phyloP scores from a whole-genome alignment of 1,140 invertebrate genomes.

The Macrocentrus cingulum region DNA sequence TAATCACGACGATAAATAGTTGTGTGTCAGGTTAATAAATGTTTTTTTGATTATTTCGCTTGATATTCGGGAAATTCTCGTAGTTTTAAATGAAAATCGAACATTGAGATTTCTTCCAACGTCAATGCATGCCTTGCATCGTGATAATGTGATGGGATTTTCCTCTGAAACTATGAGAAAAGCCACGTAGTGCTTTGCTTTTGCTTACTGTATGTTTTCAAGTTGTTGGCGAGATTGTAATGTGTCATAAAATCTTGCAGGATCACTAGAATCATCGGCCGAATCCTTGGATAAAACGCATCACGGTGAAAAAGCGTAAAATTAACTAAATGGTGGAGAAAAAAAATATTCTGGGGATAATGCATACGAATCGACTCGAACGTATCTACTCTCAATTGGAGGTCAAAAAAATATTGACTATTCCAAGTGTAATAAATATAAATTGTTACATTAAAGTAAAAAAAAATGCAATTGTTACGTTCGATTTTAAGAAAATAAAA shows the following conservation, averaged over 20 bases:
- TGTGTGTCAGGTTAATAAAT: slow-evolving; percentile 31
- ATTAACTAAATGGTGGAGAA: slow-evolving; percentile 26
- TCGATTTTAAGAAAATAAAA: slow-evolving; percentile 50
- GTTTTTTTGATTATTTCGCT: slow-evolving; percentile 13
- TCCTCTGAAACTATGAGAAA: not conserved
- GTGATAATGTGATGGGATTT: not conserved
- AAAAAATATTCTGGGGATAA: too few relatives aligned
- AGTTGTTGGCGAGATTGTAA: not conserved
- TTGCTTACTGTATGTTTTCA: not conserved
- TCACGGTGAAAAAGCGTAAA: slow-evolving; percentile 50
- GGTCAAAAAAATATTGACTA: too few relatives aligned
- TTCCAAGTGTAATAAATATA: not conserved
- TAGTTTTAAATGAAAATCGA: too few relatives aligned
- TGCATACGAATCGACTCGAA: too few relatives aligned
- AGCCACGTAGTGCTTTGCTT: not conserved
- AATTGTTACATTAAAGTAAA: slow-evolving; percentile 34
- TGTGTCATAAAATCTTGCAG: slow-evolving; percentile 35
- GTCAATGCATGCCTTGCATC: too few relatives aligned
- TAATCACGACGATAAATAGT: slow-evolving; percentile 38
- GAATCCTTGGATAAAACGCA: slow-evolving; percentile 54
- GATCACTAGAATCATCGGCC: slow-evolving; percentile 57
- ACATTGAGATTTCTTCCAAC: too few relatives aligned
- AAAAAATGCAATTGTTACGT: slow-evolving; percentile 49
- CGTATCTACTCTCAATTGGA: too few relatives aligned
- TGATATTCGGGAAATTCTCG: too few relatives aligned